Conservation (phyloP, 2,113 vertebrate species). For the Myotis davidii region DNA sequence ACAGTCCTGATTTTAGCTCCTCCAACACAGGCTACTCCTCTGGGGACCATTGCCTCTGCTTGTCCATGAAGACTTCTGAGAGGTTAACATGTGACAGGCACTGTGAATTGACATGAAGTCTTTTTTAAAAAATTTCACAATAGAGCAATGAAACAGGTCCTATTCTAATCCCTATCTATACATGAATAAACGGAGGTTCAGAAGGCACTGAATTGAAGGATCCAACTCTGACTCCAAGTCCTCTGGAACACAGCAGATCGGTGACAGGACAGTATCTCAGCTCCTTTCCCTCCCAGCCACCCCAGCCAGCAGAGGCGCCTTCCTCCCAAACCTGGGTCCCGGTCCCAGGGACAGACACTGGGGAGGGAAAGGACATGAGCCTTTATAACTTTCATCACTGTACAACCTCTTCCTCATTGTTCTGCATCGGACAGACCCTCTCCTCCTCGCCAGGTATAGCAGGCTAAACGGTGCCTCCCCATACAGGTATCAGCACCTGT, state of each 20-base stretch:
- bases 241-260: background rate
- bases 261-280: background rate
- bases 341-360: background rate
- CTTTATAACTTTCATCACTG: background rate
- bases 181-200: background rate
- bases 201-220: background rate
- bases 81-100: background rate
- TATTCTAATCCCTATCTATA: background rate
- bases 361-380: background rate
- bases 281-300: background rate
- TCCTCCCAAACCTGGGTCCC: background rate
- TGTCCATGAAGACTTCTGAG: background rate
- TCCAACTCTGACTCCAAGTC: background rate
- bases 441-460: background rate
- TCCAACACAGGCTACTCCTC: background rate
- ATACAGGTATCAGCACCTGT: background rate
- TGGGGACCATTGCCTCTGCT: background rate
- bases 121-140: background rate
- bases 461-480: background rate
- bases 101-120: background rate
- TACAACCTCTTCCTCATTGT: background rate
- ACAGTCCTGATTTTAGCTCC: background rate
- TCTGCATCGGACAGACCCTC: background rate
- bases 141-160: background rate
- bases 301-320: background rate